Evolutionary conservation across 2,888 invertebrate species (phyloP), one percentile per base, ranked within the genome.

Genomic region (Sarcophaga caerulescens): DNA sequence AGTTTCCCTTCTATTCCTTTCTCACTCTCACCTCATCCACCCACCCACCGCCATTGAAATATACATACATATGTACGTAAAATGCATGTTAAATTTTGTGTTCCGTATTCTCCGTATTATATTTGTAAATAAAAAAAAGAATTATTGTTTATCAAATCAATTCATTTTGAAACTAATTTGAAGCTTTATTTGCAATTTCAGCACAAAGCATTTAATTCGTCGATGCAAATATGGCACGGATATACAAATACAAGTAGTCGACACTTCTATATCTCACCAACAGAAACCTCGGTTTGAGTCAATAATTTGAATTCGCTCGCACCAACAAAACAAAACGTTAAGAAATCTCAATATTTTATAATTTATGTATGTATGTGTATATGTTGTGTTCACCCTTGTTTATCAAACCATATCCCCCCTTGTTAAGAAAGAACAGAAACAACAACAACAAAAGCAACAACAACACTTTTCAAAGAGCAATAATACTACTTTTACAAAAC

Each of bases 201-300:
- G 92, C 91, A 90, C 90, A 89, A 90, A 90, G 88, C 91, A 90
- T 89, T 90, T 91, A 89, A 91, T 90, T 89, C 90, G 90, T 85
- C 90, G 91, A 90, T 91, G 91, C 91, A 90, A 90, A 89, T 90
- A 89, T 92, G 92, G 92, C 90, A 90, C 87, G 90, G 91, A 91
- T 90, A 90, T 90, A 81, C 88, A 87, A 84, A 84, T 88, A 84
- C 88, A 86, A 78, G 83, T 88, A 85, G 74, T 89, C 71, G 88
- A 88, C 87, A 88, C 74, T 80, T 85, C 86, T 83, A 85, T 81
- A 86, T 90, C 88, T 90, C 91, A 88, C 88, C 92, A 90, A 90
- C 91, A 89, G 91, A 92, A 90, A 91, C 91, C 88, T 90, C 91
- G 90, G 91, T 91, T 91, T 92, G 91, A 91, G 78, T 92, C 91